Conservation (phyloP, 2,888 invertebrate species). For the Caenorhabditis sulstoni region DNA sequence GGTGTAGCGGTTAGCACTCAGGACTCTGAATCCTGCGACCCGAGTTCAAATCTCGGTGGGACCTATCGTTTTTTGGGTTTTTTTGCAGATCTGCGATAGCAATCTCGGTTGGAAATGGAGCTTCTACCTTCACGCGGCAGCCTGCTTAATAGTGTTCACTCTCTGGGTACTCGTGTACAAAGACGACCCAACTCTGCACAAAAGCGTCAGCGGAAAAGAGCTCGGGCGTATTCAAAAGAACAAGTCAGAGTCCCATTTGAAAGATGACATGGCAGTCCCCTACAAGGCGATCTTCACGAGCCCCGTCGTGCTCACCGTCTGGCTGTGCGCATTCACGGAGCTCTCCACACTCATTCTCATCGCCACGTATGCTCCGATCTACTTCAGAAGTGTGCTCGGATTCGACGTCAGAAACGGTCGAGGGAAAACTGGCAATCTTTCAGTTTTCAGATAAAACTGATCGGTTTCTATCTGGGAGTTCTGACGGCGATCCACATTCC, state of each 20-base stretch:
- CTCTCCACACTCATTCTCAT: slow-evolving; percentile 67
- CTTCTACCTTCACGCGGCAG: slow-evolving; percentile 69
- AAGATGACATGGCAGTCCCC: slow-evolving; percentile 67
- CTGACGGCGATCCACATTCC: slow-evolving; percentile 65
- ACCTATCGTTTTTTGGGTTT: slow-evolving; percentile 58
- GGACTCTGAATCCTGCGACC: slow-evolving; percentile 74
- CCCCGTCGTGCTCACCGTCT: slow-evolving; percentile 63
- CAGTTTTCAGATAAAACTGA: slow-evolving; percentile 41
- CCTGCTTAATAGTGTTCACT: slow-evolving; percentile 47
- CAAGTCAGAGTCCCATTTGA: slow-evolving; percentile 67
- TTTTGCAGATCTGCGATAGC: slow-evolving; percentile 62
- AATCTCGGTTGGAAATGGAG: slow-evolving; percentile 72
- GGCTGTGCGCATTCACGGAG: slow-evolving; percentile 73
- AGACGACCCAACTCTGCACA: slow-evolving; percentile 57
- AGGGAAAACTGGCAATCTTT: neutral
- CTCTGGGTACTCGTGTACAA: slow-evolving; percentile 58
- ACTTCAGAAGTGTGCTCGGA: slow-evolving; percentile 61
- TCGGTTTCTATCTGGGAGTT: slow-evolving; percentile 52
- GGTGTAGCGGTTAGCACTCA: slow-evolving; percentile 74
- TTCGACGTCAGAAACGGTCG: slow-evolving; percentile 32
- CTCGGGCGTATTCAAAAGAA: slow-evolving; percentile 67
- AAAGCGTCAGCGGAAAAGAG: slow-evolving; percentile 60
- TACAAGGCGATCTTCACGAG: slow-evolving; percentile 67
- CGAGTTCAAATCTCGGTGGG: slow-evolving; percentile 74
- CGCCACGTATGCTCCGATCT: slow-evolving; percentile 70